Evolutionary conservation across 1,140 invertebrate genomes (phyloP).

Genomic region (Drosophila trapezifrons): DNA sequence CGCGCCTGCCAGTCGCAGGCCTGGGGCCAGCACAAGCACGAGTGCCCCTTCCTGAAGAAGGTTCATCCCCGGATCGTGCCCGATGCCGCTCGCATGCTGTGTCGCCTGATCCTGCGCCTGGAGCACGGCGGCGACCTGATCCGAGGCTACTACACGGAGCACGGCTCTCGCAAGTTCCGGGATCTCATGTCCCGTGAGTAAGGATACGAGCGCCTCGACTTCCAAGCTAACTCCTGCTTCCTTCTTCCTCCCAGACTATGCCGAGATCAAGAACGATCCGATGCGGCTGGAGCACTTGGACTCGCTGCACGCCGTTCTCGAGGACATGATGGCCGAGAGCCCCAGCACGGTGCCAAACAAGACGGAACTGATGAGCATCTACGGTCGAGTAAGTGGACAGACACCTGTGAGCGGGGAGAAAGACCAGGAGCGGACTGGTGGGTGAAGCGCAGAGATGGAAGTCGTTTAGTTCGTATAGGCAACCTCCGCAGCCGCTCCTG

Average conservation of each 20-base stretch:
- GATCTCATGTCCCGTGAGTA: constrained; percentile 94
- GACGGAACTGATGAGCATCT: constrained; percentile 91
- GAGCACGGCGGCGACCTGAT: constrained; percentile 87
- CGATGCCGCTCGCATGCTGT: constrained; percentile 90
- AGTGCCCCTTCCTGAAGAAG: constrained; percentile 89
- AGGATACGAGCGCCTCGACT: fast-evolving
- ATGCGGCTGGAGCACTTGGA: constrained; percentile 91
- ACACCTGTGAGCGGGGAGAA: not conserved
- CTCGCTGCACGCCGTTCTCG: constrained; percentile 88
- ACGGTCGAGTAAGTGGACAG: constrained; percentile 88
- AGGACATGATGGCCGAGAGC: constrained; percentile 87
- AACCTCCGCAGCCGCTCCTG: constrained; percentile 17
- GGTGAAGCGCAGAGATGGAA: too few species aligned
- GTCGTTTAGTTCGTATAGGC: not conserved
- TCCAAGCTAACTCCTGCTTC: not conserved
- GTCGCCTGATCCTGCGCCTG: constrained; percentile 89
- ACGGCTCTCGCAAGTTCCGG: constrained; percentile 90
- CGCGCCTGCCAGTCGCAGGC: constrained; percentile 89
- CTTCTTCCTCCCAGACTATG: constrained; percentile 87
- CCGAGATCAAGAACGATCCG: constrained; percentile 89
- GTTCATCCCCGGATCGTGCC: constrained; percentile 88
- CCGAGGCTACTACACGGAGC: constrained; percentile 88
- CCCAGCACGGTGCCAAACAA: constrained; percentile 87
- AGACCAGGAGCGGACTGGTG: constrained; percentile 15
- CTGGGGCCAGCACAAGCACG: constrained; percentile 91